Conservation (phyloP, 2,888 invertebrate species). For the Gerris lacustris region DNA sequence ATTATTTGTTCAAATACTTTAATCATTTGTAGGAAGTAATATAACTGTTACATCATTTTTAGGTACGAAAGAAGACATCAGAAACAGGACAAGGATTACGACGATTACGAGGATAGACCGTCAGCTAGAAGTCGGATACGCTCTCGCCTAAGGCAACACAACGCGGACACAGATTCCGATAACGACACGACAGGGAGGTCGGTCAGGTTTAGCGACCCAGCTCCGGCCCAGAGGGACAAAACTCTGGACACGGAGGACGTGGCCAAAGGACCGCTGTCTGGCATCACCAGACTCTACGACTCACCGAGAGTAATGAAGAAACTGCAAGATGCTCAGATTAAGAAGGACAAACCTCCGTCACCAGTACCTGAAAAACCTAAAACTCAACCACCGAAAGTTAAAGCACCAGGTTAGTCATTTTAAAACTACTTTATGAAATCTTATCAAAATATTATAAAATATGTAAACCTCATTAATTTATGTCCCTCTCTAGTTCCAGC, state of each 20-base stretch:
- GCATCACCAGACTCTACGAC: constrained; percentile 74
- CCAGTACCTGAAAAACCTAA: constrained; percentile 27
- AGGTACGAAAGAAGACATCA: constrained; percentile 23
- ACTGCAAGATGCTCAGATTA: constrained; percentile 64
- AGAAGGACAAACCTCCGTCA: constrained; percentile 46
- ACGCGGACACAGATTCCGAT: constrained; percentile 31
- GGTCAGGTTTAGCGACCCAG: constrained; percentile 49
- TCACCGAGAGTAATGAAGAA: constrained; percentile 82
- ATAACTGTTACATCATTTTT: not conserved
- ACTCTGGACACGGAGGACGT: constrained; percentile 83
- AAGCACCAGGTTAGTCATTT: constrained; percentile 26
- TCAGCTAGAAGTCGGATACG: constrained; percentile 43
- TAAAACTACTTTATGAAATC: not conserved
- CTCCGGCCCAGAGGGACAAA: constrained; percentile 43
- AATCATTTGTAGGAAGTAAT: too few relatives aligned
- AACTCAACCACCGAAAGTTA: constrained; percentile 20
- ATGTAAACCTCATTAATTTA: too few relatives aligned
- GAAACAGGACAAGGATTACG: constrained; percentile 30
- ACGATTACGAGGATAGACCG: constrained; percentile 44
- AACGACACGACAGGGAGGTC: constrained; percentile 39
- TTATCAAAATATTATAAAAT: too few relatives aligned
- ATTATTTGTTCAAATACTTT: too few relatives aligned
- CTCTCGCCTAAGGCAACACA: constrained; percentile 32
- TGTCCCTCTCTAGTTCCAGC: constrained; percentile 5
- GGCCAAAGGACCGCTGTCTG: constrained; percentile 63